Percentiles rank a stretch among this genome's conserved stretches.
phyloP scores from a whole-genome alignment of 2,113 vertebrate species.

The Donacobius atricapilla region DNA sequence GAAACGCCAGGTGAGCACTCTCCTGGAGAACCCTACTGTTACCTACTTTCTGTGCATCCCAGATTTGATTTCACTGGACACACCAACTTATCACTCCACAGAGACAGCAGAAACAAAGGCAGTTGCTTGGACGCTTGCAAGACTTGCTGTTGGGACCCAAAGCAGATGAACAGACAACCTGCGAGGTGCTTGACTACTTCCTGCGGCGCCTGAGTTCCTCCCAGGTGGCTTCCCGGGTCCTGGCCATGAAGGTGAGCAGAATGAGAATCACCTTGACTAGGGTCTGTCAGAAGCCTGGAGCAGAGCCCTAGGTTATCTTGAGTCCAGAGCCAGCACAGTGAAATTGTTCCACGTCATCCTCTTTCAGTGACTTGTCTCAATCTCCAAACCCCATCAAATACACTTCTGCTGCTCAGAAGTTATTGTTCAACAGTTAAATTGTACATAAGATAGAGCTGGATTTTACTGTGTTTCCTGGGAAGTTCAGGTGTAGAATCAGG shows the following conservation, averaged over 20 bases:
- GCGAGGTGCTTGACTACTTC: conserved; percentile 97
- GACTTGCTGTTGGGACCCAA: conserved; percentile 92
- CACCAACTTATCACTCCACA: conserved; percentile 23
- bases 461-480: neutral
- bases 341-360: neutral
- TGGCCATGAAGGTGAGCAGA: conserved; percentile 92
- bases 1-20: conserved; percentile 83
- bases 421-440: neutral
- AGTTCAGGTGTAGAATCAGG: neutral
- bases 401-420: neutral
- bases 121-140: conserved; percentile 91
- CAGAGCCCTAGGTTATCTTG: neutral
- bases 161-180: conserved; percentile 94
- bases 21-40: neutral
- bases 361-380: neutral
- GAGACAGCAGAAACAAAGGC: conserved; percentile 95
- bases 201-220: conserved; percentile 92
- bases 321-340: neutral
- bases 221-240: conserved; percentile 91
- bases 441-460: neutral
- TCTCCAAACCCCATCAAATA: neutral
- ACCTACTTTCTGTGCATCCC: neutral
- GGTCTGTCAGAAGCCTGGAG: neutral
- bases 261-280: neutral
- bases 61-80: neutral